phyloP scores from a whole-genome alignment of 2,113 vertebrate genomes.

The Tachysurus fulvidraco region DNA sequence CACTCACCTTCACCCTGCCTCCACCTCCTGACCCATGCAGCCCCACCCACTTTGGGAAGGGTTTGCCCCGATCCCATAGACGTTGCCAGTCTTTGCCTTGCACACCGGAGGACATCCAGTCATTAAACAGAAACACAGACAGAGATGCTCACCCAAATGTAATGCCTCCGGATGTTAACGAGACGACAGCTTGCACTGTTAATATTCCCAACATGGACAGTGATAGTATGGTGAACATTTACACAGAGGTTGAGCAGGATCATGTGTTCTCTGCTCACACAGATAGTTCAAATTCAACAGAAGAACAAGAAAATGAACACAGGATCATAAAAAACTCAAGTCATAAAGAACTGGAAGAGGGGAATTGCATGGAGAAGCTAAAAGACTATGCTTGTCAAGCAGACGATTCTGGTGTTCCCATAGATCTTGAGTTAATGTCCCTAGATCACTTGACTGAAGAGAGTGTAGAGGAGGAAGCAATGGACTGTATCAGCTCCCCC shows the following conservation, averaged over 20 bases:
- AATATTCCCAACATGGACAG: conserved; percentile 17
- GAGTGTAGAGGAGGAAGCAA: conserved; percentile 65
- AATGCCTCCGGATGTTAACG: background rate
- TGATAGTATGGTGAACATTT: conserved; percentile 30
- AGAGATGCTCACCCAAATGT: background rate
- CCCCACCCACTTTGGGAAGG: conserved; percentile 23
- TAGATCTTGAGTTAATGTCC: conserved; percentile 68
- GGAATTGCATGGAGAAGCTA: background rate
- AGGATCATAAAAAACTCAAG: background rate
- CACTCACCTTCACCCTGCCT: conserved; percentile 80
- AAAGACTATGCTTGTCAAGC: background rate
- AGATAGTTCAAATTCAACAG: background rate
- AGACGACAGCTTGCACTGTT: background rate
- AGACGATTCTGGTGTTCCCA: conserved; percentile 58
- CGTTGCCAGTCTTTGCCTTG: conserved; percentile 84
- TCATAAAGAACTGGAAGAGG: conserved; percentile 2
- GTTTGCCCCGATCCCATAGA: conserved; percentile 63
- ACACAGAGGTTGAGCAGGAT: conserved; percentile 20
- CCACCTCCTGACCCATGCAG: conserved; percentile 65
- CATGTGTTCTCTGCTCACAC: conserved; percentile 18
- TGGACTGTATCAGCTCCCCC: conserved; percentile 78
- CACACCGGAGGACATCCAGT: conserved; percentile 75
- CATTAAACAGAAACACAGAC: background rate
- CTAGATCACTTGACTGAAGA: conserved; percentile 61
- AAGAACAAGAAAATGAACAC: background rate